Evolutionary conservation across 2,888 invertebrate species (phyloP).

Genomic region (Omphaloscelis lunosa): DNA sequence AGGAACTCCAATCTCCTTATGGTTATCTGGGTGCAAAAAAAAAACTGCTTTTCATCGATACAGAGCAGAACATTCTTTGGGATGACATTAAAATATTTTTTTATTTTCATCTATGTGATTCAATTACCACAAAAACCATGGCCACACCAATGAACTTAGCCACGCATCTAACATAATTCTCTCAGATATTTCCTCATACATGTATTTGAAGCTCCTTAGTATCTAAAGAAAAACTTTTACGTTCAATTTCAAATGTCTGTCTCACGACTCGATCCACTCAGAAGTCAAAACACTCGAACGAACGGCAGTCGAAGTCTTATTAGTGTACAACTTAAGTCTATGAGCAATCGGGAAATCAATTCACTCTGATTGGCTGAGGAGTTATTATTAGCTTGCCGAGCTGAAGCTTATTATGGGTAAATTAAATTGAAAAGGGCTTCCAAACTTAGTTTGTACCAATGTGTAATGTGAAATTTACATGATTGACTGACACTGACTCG

Average conservation of each 20-base stretch:
- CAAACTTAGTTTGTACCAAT: background rate
- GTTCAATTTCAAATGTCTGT: constrained; percentile 29
- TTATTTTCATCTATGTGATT: background rate
- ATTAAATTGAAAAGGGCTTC: background rate
- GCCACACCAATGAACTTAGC: background rate
- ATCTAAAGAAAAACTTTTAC: constrained; percentile 9
- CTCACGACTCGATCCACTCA: constrained; percentile 34
- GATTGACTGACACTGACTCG: no score
- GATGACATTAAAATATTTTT: background rate
- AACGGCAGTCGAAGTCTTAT: constrained; percentile 55
- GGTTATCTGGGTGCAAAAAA: background rate
- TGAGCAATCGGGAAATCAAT: constrained; percentile 53
- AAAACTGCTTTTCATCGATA: background rate
- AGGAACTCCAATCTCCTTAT: background rate
- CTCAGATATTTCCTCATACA: background rate
- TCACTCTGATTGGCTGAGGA: constrained; percentile 48
- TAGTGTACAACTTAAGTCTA: constrained; percentile 57
- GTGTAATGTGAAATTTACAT: no score
- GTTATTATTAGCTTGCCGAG: constrained; percentile 50
- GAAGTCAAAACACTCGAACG: constrained; percentile 54
- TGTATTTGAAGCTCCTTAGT: background rate
- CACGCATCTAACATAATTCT: background rate
- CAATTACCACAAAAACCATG: background rate
- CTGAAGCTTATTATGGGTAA: constrained; percentile 23
- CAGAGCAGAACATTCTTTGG: background rate